These are phyloP conservation scores for Drosophila subpulchrella DNA, from an alignment of 1,140 invertebrate species.

Conservation along the genomic window DNA sequence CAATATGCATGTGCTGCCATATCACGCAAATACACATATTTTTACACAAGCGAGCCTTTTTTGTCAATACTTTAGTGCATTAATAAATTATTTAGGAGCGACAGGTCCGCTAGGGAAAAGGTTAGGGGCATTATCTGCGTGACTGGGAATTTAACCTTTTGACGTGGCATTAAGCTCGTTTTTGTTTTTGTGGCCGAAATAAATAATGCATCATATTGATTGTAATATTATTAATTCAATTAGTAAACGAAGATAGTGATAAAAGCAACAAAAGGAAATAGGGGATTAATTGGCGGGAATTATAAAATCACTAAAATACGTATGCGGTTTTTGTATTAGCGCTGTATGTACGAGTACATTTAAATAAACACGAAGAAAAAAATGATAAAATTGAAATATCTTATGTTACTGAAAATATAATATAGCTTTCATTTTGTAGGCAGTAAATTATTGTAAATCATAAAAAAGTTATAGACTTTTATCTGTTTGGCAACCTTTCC, in stretches of 20 bases:
- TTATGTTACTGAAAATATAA: background rate
- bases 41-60: slow-evolving; percentile 7
- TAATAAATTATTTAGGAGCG: slow-evolving; percentile 67
- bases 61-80: slow-evolving; percentile 57
- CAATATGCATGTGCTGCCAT: slow-evolving; percentile 48
- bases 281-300: slow-evolving; percentile 42
- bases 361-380: background rate
- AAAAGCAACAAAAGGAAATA: slow-evolving; percentile 36
- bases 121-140: slow-evolving; percentile 15
- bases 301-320: slow-evolving; percentile 15
- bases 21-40: background rate
- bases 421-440: too few species aligned
- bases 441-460: background rate
- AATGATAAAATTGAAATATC: background rate
- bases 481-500: too few species aligned
- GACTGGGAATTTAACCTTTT: slow-evolving; percentile 57
- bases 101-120: slow-evolving; percentile 19
- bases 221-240: slow-evolving; percentile 71
- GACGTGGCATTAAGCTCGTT: slow-evolving; percentile 50
- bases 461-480: background rate
- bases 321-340: background rate
- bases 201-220: slow-evolving; percentile 54
- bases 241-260: slow-evolving; percentile 37
- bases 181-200: slow-evolving; percentile 22
- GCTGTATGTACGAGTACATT: background rate